Evolutionary conservation across 2,113 vertebrate species (phyloP).

Genomic region (Paralichthys olivaceus): DNA sequence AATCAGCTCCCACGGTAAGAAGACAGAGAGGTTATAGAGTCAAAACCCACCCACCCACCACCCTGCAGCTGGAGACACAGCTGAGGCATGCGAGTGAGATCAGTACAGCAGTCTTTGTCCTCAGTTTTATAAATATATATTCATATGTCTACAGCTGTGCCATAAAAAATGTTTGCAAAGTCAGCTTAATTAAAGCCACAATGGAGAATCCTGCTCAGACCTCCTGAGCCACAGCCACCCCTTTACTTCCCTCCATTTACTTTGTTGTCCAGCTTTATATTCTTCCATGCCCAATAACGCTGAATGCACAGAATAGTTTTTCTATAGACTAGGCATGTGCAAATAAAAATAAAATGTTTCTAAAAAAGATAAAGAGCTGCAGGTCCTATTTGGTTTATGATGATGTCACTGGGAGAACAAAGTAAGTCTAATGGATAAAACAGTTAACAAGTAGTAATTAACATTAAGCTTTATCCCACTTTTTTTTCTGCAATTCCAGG

Average conservation of each 20-base stretch:
- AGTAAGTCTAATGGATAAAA: no score
- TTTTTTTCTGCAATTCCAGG: no score
- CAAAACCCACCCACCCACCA: constrained; percentile 17
- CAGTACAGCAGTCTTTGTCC: neutral
- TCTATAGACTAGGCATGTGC: neutral
- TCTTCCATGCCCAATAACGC: neutral
- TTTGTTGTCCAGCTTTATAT: neutral
- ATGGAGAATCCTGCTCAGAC: neutral
- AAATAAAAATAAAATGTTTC: neutral
- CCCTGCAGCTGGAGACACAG: constrained; percentile 39
- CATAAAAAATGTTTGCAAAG: neutral
- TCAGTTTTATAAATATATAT: neutral
- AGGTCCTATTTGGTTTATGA: no score
- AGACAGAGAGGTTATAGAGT: constrained; percentile 25
- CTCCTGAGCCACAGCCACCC: no score
- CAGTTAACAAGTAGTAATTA: no score
- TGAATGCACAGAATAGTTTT: neutral
- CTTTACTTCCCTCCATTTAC: neutral
- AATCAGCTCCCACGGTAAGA: constrained; percentile 15
- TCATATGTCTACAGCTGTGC: neutral
- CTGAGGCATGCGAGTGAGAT: constrained; percentile 13
- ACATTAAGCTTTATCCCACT: no score
- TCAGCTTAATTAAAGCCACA: neutral
- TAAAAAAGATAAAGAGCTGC: no score
- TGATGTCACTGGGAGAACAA: no score